Evolutionary conservation across 2,797 vertebrate species (phyloP), one percentile per base, ranked within the genome.

Genomic region (Poeciliopsis presidionis): DNA sequence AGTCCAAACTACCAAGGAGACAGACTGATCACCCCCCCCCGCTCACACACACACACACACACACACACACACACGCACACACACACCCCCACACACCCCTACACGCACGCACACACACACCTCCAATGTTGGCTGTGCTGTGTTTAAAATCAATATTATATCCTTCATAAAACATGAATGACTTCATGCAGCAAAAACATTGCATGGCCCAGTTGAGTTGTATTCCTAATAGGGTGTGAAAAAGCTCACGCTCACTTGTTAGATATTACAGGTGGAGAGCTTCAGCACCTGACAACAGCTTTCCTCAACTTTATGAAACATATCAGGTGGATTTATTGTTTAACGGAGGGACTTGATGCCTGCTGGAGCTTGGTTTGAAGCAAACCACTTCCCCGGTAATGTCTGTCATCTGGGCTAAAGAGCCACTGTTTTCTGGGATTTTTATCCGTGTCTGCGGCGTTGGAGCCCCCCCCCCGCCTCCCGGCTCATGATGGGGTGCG

Each of bases 101-200:
- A 33, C 30, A 33, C 30, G 2, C 30, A 33, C 30, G 2, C 39
- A 41, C 39, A 41, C 22, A 16, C 30, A 20, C 65, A 41, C 61
- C 30, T 13, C 18, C 18, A 65, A 78, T 86, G 87, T 91, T 83
- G 85, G 84, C 86, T 85, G 83, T 74, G 20, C 78, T 69, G 63
- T 76, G 71, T 85, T 85, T 80, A 79, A 80, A 91, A 94, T 94
- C 92, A 91, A 94, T 93, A 94, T 89, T 88, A 87, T 83, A 88
- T 86, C 90, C 86, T 86, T 92, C 94, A 94, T 95, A 91, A 94
- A 95, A 95, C 92, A 90, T 92, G 90, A 92, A 94, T 90, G 90
- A 90, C 87, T 86, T 85, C 84, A 80, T 39, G 79, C 85, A 92
- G 92, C 89, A 92, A 90, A 92, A 92, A 89, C 90, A 83, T 41